These are phyloP conservation scores for Pseudochirops corinnae DNA, from an alignment of 2,797 vertebrate genomes.

Conservation along the genomic window DNA sequence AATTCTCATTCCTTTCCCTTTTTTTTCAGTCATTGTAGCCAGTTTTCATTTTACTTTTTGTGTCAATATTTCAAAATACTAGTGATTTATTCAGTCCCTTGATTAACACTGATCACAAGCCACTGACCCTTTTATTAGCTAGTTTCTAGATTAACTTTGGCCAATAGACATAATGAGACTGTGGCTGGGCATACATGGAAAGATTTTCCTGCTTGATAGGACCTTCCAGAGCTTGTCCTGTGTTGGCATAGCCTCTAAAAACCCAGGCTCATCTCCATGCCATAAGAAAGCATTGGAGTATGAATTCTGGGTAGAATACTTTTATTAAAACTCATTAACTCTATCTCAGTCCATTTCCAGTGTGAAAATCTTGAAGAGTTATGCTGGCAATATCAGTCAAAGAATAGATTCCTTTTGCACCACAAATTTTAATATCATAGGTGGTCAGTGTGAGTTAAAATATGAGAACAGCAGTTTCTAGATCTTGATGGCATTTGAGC, in stretches of 20 bases:
- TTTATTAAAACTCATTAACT: slow-evolving; percentile 60
- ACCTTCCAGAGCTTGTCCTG: neutral
- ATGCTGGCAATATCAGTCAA: slow-evolving; percentile 23
- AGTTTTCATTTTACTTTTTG: slow-evolving; percentile 4
- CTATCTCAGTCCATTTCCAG: slow-evolving; percentile 8
- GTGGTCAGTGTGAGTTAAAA: neutral
- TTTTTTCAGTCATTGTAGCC: neutral
- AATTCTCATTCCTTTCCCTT: neutral
- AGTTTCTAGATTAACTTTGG: slow-evolving; percentile 28
- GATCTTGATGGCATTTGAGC: neutral
- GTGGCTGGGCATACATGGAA: neutral
- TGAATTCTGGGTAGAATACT: neutral
- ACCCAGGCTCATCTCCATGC: neutral
- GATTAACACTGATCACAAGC: neutral
- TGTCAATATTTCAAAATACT: neutral
- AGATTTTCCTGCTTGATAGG: neutral
- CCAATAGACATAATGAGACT: neutral
- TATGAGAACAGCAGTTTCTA: neutral
- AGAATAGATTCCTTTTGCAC: slow-evolving; percentile 18
- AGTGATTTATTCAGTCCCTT: neutral
- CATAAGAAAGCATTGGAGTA: neutral
- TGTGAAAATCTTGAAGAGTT: neutral
- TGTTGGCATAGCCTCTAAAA: neutral
- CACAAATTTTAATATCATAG: slow-evolving; percentile 9
- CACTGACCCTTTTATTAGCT: neutral